Evolutionary conservation across 2,888 invertebrate genomes (phyloP).

Genomic region (Electrophaes corylata): DNA sequence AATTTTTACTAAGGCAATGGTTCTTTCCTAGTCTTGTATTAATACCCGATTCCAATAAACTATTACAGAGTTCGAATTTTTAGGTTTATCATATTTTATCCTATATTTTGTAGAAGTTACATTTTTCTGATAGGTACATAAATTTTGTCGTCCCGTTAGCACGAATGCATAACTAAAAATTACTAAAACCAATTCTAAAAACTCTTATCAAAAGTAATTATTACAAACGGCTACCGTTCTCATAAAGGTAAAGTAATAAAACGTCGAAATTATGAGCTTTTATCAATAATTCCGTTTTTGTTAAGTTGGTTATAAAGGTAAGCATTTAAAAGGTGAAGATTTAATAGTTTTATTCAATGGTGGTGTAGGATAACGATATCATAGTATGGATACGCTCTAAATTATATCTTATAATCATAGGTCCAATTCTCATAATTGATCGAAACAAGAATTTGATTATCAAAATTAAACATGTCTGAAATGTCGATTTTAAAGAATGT

Average conservation of each 20-base stretch:
- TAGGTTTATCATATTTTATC: too few species aligned
- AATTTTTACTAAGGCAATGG: conserved; percentile 3
- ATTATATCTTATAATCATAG: background rate
- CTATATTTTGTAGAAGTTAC: too few species aligned
- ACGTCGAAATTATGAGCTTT: conserved; percentile 55
- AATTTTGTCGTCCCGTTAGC: background rate
- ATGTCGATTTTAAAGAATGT: too few species aligned
- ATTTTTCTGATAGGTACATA: background rate
- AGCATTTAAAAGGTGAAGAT: conserved; percentile 36
- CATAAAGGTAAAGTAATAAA: conserved; percentile 53
- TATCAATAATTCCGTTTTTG: conserved; percentile 54
- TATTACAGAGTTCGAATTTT: too few species aligned
- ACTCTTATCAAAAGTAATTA: conserved; percentile 40
- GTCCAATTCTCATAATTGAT: too few species aligned
- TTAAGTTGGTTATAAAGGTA: conserved; percentile 44
- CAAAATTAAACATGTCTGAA: too few species aligned
- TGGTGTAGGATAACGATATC: conserved; percentile 25
- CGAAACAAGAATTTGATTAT: too few species aligned
- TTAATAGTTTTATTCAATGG: conserved; percentile 34
- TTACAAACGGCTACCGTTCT: conserved; percentile 56
- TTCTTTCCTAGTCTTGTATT: background rate
- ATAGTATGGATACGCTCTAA: conserved; percentile 42
- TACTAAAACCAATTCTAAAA: conserved; percentile 27
- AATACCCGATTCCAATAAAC: too few species aligned
- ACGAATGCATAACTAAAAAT: conserved; percentile 11